Percentiles rank a stretch among this genome's conserved stretches.
Conservation (phyloP, 2,113 vertebrate species). For the Python bivittatus region DNA sequence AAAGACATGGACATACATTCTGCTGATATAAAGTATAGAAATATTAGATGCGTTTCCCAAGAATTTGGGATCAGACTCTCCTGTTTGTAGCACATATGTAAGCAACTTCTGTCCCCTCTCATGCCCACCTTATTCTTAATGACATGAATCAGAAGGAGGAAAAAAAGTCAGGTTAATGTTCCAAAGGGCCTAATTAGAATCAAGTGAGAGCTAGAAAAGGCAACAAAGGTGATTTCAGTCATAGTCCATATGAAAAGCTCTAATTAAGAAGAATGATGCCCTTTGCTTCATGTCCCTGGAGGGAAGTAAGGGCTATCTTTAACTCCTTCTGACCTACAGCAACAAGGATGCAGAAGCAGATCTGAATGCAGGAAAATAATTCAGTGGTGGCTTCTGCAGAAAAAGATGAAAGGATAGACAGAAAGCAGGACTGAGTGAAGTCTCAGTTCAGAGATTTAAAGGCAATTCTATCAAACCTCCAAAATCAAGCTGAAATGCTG, state of each 20-base stretch:
- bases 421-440: no score
- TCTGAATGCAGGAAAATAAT: constrained; percentile 28
- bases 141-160: constrained; percentile 83
- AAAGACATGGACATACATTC: no score
- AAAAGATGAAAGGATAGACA: no score
- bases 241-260: constrained; percentile 81
- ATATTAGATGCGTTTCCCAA: neutral
- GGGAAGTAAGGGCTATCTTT: constrained; percentile 73
- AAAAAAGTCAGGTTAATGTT: constrained; percentile 84
- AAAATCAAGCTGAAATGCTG: neutral
- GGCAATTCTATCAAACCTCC: neutral
- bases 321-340: constrained; percentile 69
- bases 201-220: constrained; percentile 83
- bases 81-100: constrained; percentile 63
- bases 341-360: constrained; percentile 61
- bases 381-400: neutral
- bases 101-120: constrained; percentile 66
- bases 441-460: neutral
- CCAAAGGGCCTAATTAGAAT: constrained; percentile 93
- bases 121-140: constrained; percentile 71
- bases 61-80: neutral
- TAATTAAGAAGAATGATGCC: constrained; percentile 95
- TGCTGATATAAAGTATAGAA: neutral
- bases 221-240: constrained; percentile 87
- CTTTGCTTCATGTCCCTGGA: constrained; percentile 85